Evolutionary conservation across 1,140 invertebrate species (phyloP).

Genomic region (Scylla paramamosain): DNA sequence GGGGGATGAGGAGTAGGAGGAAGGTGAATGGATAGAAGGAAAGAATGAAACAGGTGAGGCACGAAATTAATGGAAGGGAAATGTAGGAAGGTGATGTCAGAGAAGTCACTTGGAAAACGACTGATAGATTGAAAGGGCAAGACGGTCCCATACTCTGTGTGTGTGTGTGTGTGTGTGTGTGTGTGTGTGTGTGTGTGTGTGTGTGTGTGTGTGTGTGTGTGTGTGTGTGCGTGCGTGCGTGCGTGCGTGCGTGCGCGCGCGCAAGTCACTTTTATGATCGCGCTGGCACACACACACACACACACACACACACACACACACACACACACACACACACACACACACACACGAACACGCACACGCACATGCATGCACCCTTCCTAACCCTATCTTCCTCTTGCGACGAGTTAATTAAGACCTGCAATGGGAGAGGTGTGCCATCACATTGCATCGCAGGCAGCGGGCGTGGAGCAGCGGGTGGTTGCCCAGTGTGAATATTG

Average conservation of each 20-base stretch:
- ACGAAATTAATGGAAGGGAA: constrained; percentile 13
- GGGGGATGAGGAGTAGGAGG: background rate
- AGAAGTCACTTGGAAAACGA: background rate
- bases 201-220: constrained; percentile 44
- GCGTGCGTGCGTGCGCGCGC: constrained; percentile 16
- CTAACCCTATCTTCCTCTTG: background rate
- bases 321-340: too few relatives aligned
- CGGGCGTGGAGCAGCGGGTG: too few relatives aligned
- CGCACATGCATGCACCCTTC: background rate
- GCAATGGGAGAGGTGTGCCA: background rate
- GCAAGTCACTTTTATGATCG: too few relatives aligned
- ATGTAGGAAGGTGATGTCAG: background rate
- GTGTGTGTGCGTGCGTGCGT: constrained; percentile 46
- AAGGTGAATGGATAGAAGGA: background rate
- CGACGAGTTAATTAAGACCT: background rate
- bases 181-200: constrained; percentile 50
- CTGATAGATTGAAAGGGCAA: background rate
- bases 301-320: too few relatives aligned
- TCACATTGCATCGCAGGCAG: too few relatives aligned
- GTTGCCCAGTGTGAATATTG: too few relatives aligned
- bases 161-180: constrained; percentile 33
- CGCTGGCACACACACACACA: too few relatives aligned
- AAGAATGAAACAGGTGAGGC: background rate
- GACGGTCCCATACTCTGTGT: background rate
- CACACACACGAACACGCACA: too few relatives aligned